These are phyloP conservation scores for Xiphophorus birchmanni DNA, from an alignment of 2,797 vertebrate species.

Conservation along the genomic window DNA sequence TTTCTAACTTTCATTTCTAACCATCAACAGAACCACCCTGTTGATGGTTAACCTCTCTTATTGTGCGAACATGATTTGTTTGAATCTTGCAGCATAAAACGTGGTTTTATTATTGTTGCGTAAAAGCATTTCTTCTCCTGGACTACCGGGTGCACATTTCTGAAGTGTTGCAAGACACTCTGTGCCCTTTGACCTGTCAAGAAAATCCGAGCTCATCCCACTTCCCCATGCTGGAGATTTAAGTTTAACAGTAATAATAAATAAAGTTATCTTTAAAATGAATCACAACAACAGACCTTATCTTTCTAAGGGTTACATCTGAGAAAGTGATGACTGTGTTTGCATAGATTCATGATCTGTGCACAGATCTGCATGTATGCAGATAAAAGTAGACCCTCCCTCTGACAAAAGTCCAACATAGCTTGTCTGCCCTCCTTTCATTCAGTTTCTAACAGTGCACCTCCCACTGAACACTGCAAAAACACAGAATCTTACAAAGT, in stretches of 20 bases:
- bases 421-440: slow-evolving; percentile 36
- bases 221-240: too few species aligned
- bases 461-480: background rate
- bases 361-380: background rate
- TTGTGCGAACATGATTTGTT: background rate
- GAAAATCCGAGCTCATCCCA: too few species aligned
- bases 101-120: background rate
- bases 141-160: background rate
- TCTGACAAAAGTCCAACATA: slow-evolving; percentile 37
- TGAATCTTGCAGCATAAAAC: slow-evolving; percentile 2
- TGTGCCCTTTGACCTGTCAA: slow-evolving; percentile 18
- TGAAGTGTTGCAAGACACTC: background rate
- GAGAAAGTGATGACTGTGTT: slow-evolving; percentile 29
- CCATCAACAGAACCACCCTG: slow-evolving; percentile 22
- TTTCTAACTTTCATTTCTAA: slow-evolving; percentile 7
- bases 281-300: too few species aligned
- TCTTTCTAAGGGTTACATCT: slow-evolving; percentile 15
- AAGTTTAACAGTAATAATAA: too few species aligned
- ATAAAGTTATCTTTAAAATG: too few species aligned
- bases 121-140: background rate
- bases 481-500: too few species aligned
- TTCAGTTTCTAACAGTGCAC: slow-evolving; percentile 6
- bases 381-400: slow-evolving; percentile 20
- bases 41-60: slow-evolving; percentile 64
- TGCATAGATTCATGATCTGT: background rate